A percentile compares a stretch with the other conserved stretches of the same genome.
Evolutionary conservation across 2,888 invertebrate species (phyloP).

Genomic region (Argyresthia albistria): DNA sequence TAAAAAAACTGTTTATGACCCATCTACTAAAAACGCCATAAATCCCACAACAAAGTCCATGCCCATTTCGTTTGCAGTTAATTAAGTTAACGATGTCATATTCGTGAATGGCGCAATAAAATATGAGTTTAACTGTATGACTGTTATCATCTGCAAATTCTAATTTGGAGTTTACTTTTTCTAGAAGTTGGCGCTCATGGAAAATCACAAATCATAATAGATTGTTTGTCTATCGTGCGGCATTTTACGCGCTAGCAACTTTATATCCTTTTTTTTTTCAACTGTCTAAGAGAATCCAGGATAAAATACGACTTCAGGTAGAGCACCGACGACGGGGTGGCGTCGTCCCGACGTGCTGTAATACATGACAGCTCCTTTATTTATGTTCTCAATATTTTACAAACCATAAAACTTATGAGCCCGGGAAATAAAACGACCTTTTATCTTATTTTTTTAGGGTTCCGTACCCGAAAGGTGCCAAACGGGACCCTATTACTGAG

Average conservation of each 20-base stretch:
- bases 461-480: too few species aligned
- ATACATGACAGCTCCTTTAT: slow-evolving; percentile 63
- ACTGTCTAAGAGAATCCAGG: slow-evolving; percentile 41
- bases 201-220: too few species aligned
- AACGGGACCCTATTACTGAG: too few species aligned
- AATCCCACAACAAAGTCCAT: not conserved
- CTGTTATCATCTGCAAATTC: too few species aligned
- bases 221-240: too few species aligned
- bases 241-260: slow-evolving; percentile 31
- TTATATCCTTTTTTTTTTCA: slow-evolving; percentile 49
- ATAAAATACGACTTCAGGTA: slow-evolving; percentile 60
- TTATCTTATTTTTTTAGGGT: slow-evolving; percentile 43
- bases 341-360: slow-evolving; percentile 49
- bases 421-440: slow-evolving; percentile 58
- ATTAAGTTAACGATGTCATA: slow-evolving; percentile 36
- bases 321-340: too few species aligned
- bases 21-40: not conserved
- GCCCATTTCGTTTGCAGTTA: slow-evolving; percentile 30
- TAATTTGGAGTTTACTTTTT: too few species aligned
- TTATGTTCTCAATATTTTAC: slow-evolving; percentile 69
- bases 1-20: not conserved
- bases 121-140: slow-evolving; percentile 10
- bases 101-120: slow-evolving; percentile 36
- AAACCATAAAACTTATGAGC: slow-evolving; percentile 64
- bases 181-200: too few species aligned